A percentile compares a stretch with the other conserved stretches of the same genome.
These are phyloP conservation scores for Lepidothrix coronata DNA, from an alignment of 2,113 vertebrate genomes.

Conservation along the genomic window DNA sequence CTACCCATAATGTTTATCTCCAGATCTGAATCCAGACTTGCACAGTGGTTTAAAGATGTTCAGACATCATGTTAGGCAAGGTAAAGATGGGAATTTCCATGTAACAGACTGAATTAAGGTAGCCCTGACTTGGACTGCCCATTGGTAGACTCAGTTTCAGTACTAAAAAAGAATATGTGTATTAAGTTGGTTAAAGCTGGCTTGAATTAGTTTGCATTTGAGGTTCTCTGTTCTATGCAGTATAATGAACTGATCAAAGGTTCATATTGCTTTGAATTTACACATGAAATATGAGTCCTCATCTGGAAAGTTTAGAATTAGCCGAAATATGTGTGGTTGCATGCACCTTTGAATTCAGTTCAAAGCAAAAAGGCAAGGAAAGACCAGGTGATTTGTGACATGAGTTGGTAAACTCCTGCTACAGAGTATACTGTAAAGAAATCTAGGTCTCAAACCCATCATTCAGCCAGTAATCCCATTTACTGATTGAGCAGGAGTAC, in stretches of 20 bases:
- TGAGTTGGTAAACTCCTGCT: neutral
- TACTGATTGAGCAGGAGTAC: neutral
- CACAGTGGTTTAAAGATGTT: neutral
- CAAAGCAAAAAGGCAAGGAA: neutral
- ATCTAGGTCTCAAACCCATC: neutral
- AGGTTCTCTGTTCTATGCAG: neutral
- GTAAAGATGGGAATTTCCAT: neutral
- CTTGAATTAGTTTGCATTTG: neutral
- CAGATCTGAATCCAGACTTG: neutral
- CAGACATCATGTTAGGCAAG: neutral
- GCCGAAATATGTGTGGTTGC: constrained; percentile 5
- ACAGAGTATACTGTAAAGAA: neutral
- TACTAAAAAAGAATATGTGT: neutral
- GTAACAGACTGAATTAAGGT: neutral
- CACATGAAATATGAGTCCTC: neutral
- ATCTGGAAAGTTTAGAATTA: constrained; percentile 17
- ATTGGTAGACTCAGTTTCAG: neutral
- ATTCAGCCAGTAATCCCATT: neutral
- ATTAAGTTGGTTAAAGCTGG: neutral
- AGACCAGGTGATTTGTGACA: neutral
- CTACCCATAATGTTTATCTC: neutral
- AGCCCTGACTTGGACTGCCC: neutral
- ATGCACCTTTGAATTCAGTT: constrained; percentile 2
- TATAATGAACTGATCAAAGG: constrained; percentile 16
- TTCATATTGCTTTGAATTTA: constrained; percentile 15